These are phyloP conservation scores for Syritta pipiens DNA, from an alignment of 2,888 invertebrate genomes.

Conservation along the genomic window DNA sequence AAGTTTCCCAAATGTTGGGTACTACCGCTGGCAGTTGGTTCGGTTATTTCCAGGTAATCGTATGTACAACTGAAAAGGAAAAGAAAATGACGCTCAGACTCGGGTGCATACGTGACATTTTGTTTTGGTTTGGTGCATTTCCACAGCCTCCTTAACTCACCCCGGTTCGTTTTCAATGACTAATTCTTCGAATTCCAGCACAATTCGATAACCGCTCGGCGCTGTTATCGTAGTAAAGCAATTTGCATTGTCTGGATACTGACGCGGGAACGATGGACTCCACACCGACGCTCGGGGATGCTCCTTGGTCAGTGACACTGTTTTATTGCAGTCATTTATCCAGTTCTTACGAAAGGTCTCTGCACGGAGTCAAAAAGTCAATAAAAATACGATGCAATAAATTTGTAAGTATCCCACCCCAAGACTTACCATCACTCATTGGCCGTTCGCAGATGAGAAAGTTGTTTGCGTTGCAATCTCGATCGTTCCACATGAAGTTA, in stretches of 20 bases:
- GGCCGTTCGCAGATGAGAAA: slow-evolving; percentile 87
- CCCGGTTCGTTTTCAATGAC: slow-evolving; percentile 88
- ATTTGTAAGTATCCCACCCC: too few relatives aligned
- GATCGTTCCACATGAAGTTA: slow-evolving; percentile 90
- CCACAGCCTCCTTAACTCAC: slow-evolving; percentile 80
- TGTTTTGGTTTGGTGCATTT: background rate
- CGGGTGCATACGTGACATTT: slow-evolving; percentile 12
- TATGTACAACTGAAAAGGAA: slow-evolving; percentile 85
- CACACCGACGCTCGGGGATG: slow-evolving; percentile 85
- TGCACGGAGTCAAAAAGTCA: slow-evolving; percentile 70
- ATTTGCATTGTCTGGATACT: slow-evolving; percentile 87
- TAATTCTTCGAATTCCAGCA: slow-evolving; percentile 87
- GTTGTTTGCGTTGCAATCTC: slow-evolving; percentile 87
- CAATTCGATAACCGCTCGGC: slow-evolving; percentile 85
- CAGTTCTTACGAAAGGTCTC: slow-evolving; percentile 80
- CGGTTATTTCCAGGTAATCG: slow-evolving; percentile 87
- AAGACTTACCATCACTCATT: slow-evolving; percentile 82
- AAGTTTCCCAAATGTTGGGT: slow-evolving; percentile 51
- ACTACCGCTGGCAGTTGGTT: slow-evolving; percentile 73
- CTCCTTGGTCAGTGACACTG: slow-evolving; percentile 83
- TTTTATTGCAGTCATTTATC: slow-evolving; percentile 84
- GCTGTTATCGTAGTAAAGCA: slow-evolving; percentile 87
- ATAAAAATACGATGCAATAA: background rate
- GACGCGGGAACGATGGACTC: slow-evolving; percentile 89
- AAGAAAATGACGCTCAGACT: background rate